Percentiles rank a stretch among this genome's conserved stretches.
Evolutionary conservation across 2,797 vertebrate species (phyloP).

Genomic region (Lepus oiostolus): DNA sequence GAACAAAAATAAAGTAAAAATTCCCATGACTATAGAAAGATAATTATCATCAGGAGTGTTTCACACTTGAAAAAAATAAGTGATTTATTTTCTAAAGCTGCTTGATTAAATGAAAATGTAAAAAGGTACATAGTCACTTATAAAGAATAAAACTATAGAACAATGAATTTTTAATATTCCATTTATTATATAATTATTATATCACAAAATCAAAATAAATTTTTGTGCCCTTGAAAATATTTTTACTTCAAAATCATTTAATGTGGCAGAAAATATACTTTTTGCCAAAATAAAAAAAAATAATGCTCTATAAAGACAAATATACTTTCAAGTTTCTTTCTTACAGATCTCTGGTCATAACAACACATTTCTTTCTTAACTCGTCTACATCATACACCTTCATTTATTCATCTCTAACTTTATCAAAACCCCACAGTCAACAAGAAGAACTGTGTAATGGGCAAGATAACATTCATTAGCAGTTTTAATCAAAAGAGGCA

Average conservation of each 20-base stretch:
- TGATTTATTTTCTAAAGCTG: neutral
- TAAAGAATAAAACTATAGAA: neutral
- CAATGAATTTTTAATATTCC: neutral
- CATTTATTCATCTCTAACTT: neutral
- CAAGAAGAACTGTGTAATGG: neutral
- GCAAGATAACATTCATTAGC: neutral
- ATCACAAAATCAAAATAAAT: neutral
- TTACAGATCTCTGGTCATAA: neutral
- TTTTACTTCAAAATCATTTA: neutral
- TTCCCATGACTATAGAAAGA: neutral
- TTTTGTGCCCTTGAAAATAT: neutral
- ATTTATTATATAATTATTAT: neutral
- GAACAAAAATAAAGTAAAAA: neutral
- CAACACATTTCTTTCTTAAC: neutral
- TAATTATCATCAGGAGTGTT: neutral
- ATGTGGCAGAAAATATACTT: neutral
- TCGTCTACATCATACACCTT: neutral
- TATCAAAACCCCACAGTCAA: neutral
- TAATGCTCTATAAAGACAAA: neutral
- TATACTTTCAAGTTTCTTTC: neutral
- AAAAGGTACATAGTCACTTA: neutral
- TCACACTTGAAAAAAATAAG: conserved; percentile 6
- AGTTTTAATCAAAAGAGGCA: neutral
- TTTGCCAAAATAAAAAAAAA: neutral
- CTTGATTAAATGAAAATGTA: neutral